These are phyloP conservation scores for Scaeva pyrastri DNA, from an alignment of 2,888 invertebrate genomes.

Conservation along the genomic window DNA sequence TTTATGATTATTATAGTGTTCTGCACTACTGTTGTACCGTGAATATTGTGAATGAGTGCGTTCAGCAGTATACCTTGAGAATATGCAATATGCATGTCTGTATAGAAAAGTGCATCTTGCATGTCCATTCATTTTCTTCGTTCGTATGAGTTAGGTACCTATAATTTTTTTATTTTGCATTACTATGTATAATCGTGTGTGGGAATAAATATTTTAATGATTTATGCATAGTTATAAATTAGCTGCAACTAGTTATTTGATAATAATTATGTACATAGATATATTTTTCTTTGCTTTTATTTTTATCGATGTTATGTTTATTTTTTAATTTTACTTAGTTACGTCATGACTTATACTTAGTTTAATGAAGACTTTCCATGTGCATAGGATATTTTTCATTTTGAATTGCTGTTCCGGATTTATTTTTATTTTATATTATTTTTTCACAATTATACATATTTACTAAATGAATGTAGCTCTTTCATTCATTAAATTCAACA, in stretches of 20 bases:
- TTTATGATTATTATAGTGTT: slow-evolving; percentile 38
- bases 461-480: not conserved
- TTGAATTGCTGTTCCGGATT: slow-evolving; percentile 50
- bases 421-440: not conserved
- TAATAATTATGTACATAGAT: not conserved
- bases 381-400: slow-evolving; percentile 49
- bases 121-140: slow-evolving; percentile 33
- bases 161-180: slow-evolving; percentile 19
- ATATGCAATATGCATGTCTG: slow-evolving; percentile 8
- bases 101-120: not conserved
- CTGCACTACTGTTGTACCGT: slow-evolving; percentile 63
- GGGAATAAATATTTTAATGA: slow-evolving; percentile 29
- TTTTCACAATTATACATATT: not conserved
- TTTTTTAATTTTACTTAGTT: slow-evolving; percentile 35
- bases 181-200: slow-evolving; percentile 41
- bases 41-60: slow-evolving; percentile 65
- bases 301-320: slow-evolving; percentile 24
- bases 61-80: slow-evolving; percentile 64
- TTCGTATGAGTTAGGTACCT: slow-evolving; percentile 19
- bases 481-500: slow-evolving; percentile 42
- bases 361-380: slow-evolving; percentile 68
- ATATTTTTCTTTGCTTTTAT: slow-evolving; percentile 59
- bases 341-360: slow-evolving; percentile 65
- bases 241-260: slow-evolving; percentile 50
- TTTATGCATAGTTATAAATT: slow-evolving; percentile 17